These are phyloP conservation scores for Callitettix versicolor DNA, from an alignment of 1,140 invertebrate species.

Conservation along the genomic window DNA sequence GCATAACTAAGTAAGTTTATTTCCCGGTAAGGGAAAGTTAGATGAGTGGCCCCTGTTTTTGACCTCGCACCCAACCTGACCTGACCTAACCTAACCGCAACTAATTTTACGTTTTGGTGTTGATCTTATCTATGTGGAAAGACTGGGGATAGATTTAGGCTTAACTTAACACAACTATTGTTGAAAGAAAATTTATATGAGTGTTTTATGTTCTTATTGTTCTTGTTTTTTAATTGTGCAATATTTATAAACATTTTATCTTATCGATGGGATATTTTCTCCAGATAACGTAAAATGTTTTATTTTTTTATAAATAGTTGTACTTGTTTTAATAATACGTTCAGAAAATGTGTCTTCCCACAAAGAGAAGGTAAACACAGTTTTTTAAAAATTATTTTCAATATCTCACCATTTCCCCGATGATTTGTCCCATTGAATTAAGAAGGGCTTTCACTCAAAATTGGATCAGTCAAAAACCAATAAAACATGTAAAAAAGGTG, in stretches of 20 bases:
- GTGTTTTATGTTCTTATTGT: conserved; percentile 31
- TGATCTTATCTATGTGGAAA: conserved; percentile 47
- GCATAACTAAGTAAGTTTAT: too few species aligned
- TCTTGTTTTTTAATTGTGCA: conserved; percentile 24
- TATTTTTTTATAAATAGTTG: conserved; percentile 31
- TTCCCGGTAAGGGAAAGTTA: background rate
- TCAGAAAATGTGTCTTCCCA: conserved; percentile 86
- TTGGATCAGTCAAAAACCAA: too few species aligned
- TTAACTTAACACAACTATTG: too few species aligned
- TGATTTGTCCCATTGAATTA: too few species aligned
- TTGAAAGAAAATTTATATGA: too few species aligned
- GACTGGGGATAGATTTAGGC: conserved; percentile 31
- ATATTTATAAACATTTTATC: conserved; percentile 4
- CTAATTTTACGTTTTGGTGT: conserved; percentile 25
- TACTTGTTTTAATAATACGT: conserved; percentile 15
- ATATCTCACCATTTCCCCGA: too few species aligned
- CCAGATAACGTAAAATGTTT: conserved; percentile 25
- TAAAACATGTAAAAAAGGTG: background rate
- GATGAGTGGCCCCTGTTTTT: conserved; percentile 16
- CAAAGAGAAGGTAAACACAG: conserved; percentile 41
- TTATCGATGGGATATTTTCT: too few species aligned
- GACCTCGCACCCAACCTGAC: background rate
- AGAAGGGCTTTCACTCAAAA: too few species aligned
- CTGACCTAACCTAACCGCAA: background rate
- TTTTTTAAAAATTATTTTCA: background rate